Evolutionary conservation across 2,888 invertebrate species (phyloP).

Genomic region (Cataglyphis rosenhaueri): DNA sequence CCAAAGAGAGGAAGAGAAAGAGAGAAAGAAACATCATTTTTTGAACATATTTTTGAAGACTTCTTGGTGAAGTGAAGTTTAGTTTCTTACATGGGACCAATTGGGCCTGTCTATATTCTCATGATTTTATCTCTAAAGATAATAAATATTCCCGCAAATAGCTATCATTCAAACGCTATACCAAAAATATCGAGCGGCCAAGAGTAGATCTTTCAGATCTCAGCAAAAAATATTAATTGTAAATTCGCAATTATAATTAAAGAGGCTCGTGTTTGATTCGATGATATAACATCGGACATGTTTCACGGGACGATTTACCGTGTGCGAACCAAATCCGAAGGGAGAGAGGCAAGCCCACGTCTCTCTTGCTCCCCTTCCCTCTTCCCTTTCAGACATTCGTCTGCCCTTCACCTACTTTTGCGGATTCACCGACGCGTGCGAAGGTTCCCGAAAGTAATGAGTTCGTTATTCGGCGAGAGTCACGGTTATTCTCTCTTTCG

Average conservation of each 20-base stretch:
- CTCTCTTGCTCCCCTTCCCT: neutral
- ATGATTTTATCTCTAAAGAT: neutral
- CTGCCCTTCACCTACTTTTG: constrained; percentile 69
- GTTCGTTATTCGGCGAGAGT: constrained; percentile 58
- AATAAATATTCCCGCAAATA: neutral
- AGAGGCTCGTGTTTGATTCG: neutral
- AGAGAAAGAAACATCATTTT: neutral
- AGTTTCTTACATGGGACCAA: neutral
- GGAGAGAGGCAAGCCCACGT: constrained; percentile 28
- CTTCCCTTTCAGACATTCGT: constrained; percentile 47
- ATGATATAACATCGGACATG: constrained; percentile 36
- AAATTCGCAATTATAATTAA: neutral
- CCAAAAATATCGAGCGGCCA: neutral
- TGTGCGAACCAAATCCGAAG: constrained; percentile 45
- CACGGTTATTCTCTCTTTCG: constrained; percentile 70
- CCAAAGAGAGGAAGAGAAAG: neutral
- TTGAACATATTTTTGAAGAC: neutral
- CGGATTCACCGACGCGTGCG: constrained; percentile 62
- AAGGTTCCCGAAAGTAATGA: constrained; percentile 57
- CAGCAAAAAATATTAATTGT: neutral
- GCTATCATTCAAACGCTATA: neutral
- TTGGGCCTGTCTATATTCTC: neutral
- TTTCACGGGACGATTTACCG: constrained; percentile 58
- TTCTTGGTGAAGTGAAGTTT: neutral
- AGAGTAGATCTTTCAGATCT: neutral